These are phyloP conservation scores for Campoplex nolae DNA, from an alignment of 2,888 invertebrate genomes.

Conservation along the genomic window DNA sequence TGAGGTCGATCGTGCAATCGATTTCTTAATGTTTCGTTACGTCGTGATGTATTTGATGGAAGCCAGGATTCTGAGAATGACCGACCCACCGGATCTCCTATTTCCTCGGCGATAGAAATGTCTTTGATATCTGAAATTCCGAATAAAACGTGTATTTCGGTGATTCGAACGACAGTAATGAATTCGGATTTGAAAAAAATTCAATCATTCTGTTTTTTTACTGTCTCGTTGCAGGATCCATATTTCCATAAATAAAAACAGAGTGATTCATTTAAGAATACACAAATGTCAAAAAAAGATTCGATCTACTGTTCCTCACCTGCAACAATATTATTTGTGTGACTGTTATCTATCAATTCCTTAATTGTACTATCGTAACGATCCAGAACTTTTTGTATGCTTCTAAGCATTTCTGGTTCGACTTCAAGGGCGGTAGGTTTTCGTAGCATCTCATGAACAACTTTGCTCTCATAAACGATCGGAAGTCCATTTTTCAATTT, in stretches of 20 bases:
- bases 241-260: no score
- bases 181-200: not conserved
- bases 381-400: constrained; percentile 84
- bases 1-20: constrained; percentile 26
- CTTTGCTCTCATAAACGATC: constrained; percentile 84
- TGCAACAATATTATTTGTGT: not conserved
- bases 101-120: constrained; percentile 11
- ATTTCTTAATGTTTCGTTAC: constrained; percentile 48
- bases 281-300: not conserved
- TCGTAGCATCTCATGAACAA: constrained; percentile 82
- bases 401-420: constrained; percentile 81
- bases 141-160: not conserved
- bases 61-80: not conserved
- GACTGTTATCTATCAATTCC: not conserved
- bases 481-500: constrained; percentile 86
- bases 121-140: constrained; percentile 8
- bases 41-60: constrained; percentile 2
- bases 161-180: not conserved
- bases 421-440: constrained; percentile 81
- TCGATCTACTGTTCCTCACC: not conserved
- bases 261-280: not conserved
- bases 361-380: constrained; percentile 82
- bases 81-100: constrained; percentile 63
- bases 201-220: not conserved
- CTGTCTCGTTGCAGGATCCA: no score